Evolutionary conservation across 2,113 vertebrate genomes (phyloP), one percentile per base, ranked within the genome.

Genomic region (Jaculus jaculus): DNA sequence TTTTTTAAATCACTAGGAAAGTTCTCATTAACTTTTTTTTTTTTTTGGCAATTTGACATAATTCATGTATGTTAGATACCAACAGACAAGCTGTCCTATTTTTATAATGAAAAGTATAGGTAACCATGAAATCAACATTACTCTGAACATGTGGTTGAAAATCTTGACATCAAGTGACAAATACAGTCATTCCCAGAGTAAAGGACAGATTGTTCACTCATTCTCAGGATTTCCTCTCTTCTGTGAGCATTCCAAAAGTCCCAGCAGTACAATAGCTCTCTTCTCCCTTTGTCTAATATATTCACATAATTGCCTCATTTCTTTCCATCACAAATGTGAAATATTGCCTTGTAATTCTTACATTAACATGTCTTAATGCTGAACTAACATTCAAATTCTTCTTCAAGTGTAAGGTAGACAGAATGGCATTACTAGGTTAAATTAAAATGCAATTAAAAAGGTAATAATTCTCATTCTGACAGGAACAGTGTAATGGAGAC

Each of bases 361-460:
- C 47, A 86, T 92, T 95, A 91, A 32, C 37, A 82, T 90, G 71
- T 95, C 87, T 83, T 89, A 39, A 79, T 95, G 85, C 86, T 95
- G 66, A 85, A 91, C 83, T 96, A 97, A 97, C 74, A 93, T 93
- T 94, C 80, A 72, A 93, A 93, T 94, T 90, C 71, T 94, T 87
- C 89, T 94, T 92, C 66, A 95, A 94, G 37, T 75, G 5, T 80
- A 89, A 94, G 30, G 61, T 92, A 93, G 90, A 78, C 13, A 78
- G 66, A 89, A n/a, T 84, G 90, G 69, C 77, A 86, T 92, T 86
- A 94, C 60, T 54, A 95, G n/a, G 86, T 95, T 94, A 96, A 95
- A 96, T 97, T 97, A 96, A 97, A 97, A 94, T 81, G 84, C 95
- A 95, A 96, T 97, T 93, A 90, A 12, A 96, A 96, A 89, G 71